These are phyloP conservation scores for Phasia obesa DNA, from an alignment of 2,888 invertebrate species.

Conservation along the genomic window DNA sequence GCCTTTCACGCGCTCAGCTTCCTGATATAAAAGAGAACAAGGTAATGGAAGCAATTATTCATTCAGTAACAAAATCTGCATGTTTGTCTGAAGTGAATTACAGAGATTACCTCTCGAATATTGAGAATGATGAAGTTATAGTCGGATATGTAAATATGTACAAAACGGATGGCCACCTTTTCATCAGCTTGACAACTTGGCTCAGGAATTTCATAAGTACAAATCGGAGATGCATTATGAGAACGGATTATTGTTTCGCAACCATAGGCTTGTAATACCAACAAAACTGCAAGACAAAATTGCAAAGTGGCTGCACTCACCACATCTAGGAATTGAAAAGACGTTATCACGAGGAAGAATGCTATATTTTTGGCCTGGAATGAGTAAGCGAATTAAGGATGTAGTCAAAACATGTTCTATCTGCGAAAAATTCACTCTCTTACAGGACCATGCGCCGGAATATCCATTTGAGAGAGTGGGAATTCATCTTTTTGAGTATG, in stretches of 20 bases:
- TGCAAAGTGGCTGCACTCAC: slow-evolving; percentile 51
- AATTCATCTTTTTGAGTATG: slow-evolving; percentile 55
- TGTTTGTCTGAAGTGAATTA: neutral
- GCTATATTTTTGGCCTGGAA: slow-evolving; percentile 62
- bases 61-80: neutral
- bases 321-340: slow-evolving; percentile 61
- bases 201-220: slow-evolving; percentile 37
- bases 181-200: neutral
- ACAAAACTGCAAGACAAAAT: slow-evolving; percentile 42
- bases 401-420: slow-evolving; percentile 16
- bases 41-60: neutral
- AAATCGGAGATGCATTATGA: slow-evolving; percentile 44
- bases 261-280: slow-evolving; percentile 53
- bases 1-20: neutral
- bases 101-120: too few species aligned
- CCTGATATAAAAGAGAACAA: neutral
- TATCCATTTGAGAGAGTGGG: slow-evolving; percentile 44
- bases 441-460: slow-evolving; percentile 31
- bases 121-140: neutral
- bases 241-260: slow-evolving; percentile 35
- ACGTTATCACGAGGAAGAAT: slow-evolving; percentile 39
- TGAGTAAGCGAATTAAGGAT: slow-evolving; percentile 58
- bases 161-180: neutral
- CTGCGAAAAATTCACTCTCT: slow-evolving; percentile 64
- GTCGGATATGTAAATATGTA: neutral